Base-by-base conservation (phyloP, 2,888 invertebrate species). In the Leucophenga montana region DNA sequence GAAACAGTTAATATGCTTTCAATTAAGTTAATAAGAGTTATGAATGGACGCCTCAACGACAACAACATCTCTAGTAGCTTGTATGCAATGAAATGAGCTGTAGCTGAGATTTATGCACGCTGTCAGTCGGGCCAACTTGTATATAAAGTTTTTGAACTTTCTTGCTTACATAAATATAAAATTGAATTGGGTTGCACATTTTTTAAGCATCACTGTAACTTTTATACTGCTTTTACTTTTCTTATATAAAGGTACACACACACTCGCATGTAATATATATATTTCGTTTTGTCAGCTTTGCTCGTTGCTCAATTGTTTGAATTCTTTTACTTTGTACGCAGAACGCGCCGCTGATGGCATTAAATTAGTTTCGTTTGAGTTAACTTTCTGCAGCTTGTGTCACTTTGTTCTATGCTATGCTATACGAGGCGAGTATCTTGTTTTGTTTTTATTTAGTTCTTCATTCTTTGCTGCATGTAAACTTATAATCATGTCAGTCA, bases 341-440 rank as follows among this genome's bases (percentile, higher is more conserved):
- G 39, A 11, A 4, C 11, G 11, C 39, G 3, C 11, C 5, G 39
- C 11, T 11, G 39, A 11, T 80, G 80, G 62, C 81, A 83, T 78
- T 78, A 84, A 84, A 84, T 84, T 84, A 84, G 83, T 85, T 85
- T 84, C 83, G 84, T 84, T 84, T 84, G 83, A 85, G 83, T 84
- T 84, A 80, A 84, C 83, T 68, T 68, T 27, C 18, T 44, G 39
- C 44, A 50, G 50, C 50, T 39, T 39, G 39, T 39, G 39, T 39
- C 39, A 39, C 39, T 39, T 39, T 46, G 46, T 46, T 18, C 46
- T 14, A 46, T 33, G 44, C 46, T 46, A 27, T 57, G 14, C 13
- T n/a, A n/a, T n/a, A n/a, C n/a, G n/a, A n/a, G 13, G 6, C 31
- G 27, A 20, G 18, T 27, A 22, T 57, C 18, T 57, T 57, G 4